Conservation (phyloP, 2,888 invertebrate species). For the Anthrax anthrax region DNA sequence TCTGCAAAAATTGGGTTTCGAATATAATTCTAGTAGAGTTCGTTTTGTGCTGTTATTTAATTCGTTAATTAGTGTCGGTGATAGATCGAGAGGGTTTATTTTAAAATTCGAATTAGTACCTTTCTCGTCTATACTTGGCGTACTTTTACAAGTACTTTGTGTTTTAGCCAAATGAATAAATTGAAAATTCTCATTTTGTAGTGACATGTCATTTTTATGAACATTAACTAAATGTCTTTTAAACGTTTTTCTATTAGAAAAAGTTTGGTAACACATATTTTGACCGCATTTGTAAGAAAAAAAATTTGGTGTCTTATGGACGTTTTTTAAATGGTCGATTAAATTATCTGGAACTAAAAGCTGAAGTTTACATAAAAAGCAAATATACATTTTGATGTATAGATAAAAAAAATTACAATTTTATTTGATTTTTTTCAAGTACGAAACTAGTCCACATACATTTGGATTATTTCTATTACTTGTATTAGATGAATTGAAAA, state of each 20-base stretch:
- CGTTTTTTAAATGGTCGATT: neutral
- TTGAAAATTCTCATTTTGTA: neutral
- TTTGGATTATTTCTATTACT: neutral
- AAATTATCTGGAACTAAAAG: neutral
- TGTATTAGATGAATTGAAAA: neutral
- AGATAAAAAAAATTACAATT: neutral
- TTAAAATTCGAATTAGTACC: neutral
- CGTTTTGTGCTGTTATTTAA: too few species aligned
- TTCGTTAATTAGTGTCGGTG: too few species aligned
- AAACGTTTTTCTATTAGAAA: neutral
- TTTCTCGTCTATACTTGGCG: neutral
- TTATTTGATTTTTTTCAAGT: neutral
- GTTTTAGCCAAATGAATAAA: too few species aligned
- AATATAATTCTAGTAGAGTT: neutral
- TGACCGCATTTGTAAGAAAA: neutral
- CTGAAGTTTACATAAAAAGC: neutral
- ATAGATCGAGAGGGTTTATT: too few species aligned
- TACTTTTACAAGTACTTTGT: too few species aligned
- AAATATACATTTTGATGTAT: neutral
- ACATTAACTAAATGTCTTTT: neutral
- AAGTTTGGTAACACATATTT: neutral
- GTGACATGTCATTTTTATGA: neutral
- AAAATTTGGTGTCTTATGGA: neutral
- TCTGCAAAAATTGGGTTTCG: neutral
- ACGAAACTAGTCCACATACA: constrained; percentile 1